Percentiles rank a stretch among this genome's conserved stretches.
Evolutionary conservation across 2,113 vertebrate genomes (phyloP).

Genomic region (Xenotilapia leptura): DNA sequence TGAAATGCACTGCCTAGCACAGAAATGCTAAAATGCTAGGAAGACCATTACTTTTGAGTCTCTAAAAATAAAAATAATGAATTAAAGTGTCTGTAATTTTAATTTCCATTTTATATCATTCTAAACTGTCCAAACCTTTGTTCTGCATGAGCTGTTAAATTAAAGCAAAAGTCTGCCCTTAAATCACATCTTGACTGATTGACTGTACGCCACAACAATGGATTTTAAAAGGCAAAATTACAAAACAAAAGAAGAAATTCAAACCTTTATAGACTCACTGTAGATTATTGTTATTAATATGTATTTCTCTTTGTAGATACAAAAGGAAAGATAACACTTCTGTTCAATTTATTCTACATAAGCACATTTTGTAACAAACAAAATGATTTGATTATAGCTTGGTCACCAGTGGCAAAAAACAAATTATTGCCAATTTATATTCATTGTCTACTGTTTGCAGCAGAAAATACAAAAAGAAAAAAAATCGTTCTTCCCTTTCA

Average conservation of each 20-base stretch:
- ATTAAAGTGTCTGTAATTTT: background rate
- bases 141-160: background rate
- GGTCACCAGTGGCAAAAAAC: background rate
- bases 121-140: background rate
- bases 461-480: background rate
- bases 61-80: background rate
- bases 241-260: background rate
- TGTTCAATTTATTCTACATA: background rate
- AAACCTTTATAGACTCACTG: background rate
- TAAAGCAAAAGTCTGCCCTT: background rate
- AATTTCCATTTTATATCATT: background rate
- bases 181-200: background rate
- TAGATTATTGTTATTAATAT: background rate
- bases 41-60: background rate
- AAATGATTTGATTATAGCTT: background rate
- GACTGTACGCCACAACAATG: background rate
- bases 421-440: background rate
- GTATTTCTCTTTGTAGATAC: background rate
- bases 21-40: background rate
- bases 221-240: background rate
- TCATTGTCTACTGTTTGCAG: background rate
- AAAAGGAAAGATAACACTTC: background rate
- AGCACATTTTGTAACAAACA: background rate
- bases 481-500: background rate
- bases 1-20: background rate